Conservation (phyloP, 2,797 vertebrate genomes). For the Danio aesculapii region DNA sequence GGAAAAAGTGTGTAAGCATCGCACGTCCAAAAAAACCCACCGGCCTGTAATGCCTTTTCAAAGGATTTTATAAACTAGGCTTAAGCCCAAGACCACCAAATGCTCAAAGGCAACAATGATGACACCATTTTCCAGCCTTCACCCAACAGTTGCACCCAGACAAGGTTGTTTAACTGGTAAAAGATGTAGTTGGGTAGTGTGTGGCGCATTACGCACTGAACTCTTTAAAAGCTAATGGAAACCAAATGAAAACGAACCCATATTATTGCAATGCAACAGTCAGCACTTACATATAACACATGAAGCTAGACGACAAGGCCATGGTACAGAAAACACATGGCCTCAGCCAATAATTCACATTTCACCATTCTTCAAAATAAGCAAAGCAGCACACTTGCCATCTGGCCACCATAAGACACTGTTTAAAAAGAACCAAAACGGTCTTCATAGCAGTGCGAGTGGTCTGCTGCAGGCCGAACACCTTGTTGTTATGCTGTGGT, state of each 20-base stretch:
- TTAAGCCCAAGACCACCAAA: constrained; percentile 52
- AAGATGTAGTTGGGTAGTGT: constrained; percentile 41
- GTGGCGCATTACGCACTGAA: constrained; percentile 21
- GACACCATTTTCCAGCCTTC: constrained; percentile 50
- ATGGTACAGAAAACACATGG: constrained; percentile 31
- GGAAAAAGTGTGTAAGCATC: constrained; percentile 62
- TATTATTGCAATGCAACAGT: constrained; percentile 13
- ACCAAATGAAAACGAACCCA: constrained; percentile 11
- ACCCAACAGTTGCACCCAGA: constrained; percentile 27
- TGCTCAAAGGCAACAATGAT: constrained; percentile 48
- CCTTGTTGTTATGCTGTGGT: constrained; percentile 49
- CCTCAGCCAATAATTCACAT: constrained; percentile 54
- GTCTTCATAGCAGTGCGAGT: constrained; percentile 34
- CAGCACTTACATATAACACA: constrained; percentile 24
- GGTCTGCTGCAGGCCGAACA: constrained; percentile 42
- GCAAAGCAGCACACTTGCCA: constrained; percentile 58
- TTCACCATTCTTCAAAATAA: constrained; percentile 61
- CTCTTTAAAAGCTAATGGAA: constrained; percentile 16
- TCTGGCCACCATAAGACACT: constrained; percentile 62
- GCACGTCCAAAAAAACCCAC: constrained; percentile 37
- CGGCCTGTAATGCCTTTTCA: constrained; percentile 32
- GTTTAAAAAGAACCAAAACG: constrained; percentile 49
- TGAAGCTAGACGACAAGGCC: constrained; percentile 29
- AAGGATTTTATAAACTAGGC: constrained; percentile 52
- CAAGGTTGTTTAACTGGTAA: constrained; percentile 30